phyloP scores from a whole-genome alignment of 2,113 vertebrate species.

The Lasiurus borealis region DNA sequence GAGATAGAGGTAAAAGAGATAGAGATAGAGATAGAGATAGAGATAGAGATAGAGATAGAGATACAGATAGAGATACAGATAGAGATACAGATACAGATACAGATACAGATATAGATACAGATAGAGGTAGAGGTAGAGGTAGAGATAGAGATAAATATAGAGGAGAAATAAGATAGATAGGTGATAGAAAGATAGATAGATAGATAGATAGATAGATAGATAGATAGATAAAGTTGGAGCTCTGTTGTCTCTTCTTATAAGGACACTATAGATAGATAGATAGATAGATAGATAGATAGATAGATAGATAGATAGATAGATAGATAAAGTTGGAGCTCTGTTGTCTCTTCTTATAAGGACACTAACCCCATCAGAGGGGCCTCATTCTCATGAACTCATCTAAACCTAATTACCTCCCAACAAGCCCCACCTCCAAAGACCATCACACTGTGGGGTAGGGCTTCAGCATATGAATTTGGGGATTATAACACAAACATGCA shows the following conservation, averaged over 20 bases:
- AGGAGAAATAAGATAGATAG: too few species aligned
- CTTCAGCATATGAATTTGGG: neutral
- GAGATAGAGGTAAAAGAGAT: too few species aligned
- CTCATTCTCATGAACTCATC: neutral
- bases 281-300: too few species aligned
- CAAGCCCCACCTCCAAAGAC: neutral
- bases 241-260: neutral
- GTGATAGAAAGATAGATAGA: too few species aligned
- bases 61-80: neutral
- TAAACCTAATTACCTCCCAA: neutral
- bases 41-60: too few species aligned
- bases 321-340: neutral
- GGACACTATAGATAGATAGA: neutral
- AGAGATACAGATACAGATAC: too few species aligned
- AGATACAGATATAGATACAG: too few species aligned
- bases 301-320: too few species aligned
- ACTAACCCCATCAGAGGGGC: neutral
- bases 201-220: neutral
- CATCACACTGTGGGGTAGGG: neutral
- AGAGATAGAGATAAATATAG: too few species aligned
- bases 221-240: neutral
- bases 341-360: neutral
- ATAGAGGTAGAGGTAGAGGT: too few species aligned
- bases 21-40: too few species aligned
- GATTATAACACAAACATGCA: neutral